Evolutionary conservation across 92 coral and sea anemone genomes (phyloP), one percentile per base, ranked within the genome.

Genomic region (Isaurus tuberculatus): DNA sequence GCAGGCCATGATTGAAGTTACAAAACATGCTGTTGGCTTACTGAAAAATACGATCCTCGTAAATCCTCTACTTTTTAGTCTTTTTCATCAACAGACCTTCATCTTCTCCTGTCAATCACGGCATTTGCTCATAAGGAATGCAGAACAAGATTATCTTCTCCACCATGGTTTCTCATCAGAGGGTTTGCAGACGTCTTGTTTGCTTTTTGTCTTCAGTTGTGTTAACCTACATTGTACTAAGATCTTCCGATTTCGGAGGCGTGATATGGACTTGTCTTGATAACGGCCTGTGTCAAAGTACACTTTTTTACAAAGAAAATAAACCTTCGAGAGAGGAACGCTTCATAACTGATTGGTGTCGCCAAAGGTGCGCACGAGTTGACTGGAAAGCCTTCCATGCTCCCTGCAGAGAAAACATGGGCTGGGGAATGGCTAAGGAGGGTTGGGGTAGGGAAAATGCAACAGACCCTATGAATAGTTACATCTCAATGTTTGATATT

Each of bases 401-500:
- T 19, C 81, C 90, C 3, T 86, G 90, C 36, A 70, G 29, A 61
- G 86, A 72, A 53, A 72, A 80, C 43, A 86, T 80, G 81, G 82
- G 61, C 16, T 86, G 90, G 90, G 90, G 90, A 58, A 34, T 57
- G 67, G 58, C 70, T 19, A 80, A 86, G 46, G 27, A 48, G 32
- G 86, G 86, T 40, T 86, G 90, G 90, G 82, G 73, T 8, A 65
- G 53, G 26, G 65, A 43, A 11, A 63, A 75, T 70, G 81, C 75
- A n/a, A 75, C 84, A 1, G 80, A 79, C 23, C 83, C 83, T 14
- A 65, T 29, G 7, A 25, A 23, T 19, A 86, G 89, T 20, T 86
- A 86, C n/a, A 68, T 86, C 80, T 23, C 64, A 14, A 5, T 48
- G 25, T 68, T 82, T 11, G 25, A 70, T 70, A 82, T 82, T 68